Percentiles rank a stretch among this genome's conserved stretches.
Conservation (phyloP, 2,797 vertebrate genomes). For the Crenuchus spilurus region DNA sequence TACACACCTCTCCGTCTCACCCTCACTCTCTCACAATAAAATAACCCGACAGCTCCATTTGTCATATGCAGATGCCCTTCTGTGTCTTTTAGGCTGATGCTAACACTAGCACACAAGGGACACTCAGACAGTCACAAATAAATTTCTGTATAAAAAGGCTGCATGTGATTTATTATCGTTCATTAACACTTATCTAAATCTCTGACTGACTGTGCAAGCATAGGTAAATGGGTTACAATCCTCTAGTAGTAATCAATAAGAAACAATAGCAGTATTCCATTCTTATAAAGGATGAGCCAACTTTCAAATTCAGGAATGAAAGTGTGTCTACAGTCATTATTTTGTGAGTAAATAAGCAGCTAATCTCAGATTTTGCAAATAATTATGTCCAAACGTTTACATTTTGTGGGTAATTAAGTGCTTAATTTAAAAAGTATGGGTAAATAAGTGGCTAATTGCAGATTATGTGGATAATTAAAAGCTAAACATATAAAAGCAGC, state of each 20-base stretch:
- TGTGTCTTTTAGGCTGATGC: slow-evolving; percentile 39
- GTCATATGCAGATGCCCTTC: slow-evolving; percentile 75
- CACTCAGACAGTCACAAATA: slow-evolving; percentile 56
- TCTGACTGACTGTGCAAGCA: no score
- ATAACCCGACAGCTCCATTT: slow-evolving; percentile 66
- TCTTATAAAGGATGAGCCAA: no score
- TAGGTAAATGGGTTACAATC: no score
- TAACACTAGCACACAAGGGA: background rate
- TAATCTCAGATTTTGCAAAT: no score
- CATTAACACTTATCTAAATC: no score
- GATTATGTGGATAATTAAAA: background rate
- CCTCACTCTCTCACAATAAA: slow-evolving; percentile 68
- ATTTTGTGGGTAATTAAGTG: background rate
- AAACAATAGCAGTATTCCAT: background rate
- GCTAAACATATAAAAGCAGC: background rate
- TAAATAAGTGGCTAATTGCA: background rate
- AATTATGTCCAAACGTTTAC: no score
- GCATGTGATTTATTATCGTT: no score
- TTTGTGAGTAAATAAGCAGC: no score
- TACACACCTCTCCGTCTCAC: slow-evolving; percentile 65
- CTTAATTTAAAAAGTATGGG: background rate
- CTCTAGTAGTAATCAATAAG: no score
- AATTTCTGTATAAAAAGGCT: no score
- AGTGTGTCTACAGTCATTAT: no score
- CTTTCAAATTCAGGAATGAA: no score